Evolutionary conservation across 2,113 vertebrate genomes (phyloP).

Genomic region (Baryphthengus martii): DNA sequence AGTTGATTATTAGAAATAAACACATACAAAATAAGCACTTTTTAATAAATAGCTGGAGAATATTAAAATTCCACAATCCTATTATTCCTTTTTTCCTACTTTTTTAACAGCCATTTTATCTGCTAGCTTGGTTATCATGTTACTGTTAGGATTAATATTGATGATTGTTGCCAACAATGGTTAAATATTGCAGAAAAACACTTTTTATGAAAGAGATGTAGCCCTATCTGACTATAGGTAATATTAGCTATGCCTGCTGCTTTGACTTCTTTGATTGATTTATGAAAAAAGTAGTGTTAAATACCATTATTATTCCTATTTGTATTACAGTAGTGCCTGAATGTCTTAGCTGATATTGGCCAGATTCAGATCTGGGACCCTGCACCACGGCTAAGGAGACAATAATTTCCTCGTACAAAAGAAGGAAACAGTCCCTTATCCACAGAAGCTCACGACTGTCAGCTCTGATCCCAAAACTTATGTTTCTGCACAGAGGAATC

Average conservation of each 20-base stretch:
- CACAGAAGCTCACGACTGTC: neutral
- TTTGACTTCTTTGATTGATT: constrained; percentile 54
- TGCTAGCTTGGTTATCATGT: constrained; percentile 71
- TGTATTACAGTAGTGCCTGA: neutral
- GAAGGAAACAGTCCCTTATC: neutral
- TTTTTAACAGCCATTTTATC: constrained; percentile 79
- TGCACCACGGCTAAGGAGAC: neutral
- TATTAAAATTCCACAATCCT: constrained; percentile 69
- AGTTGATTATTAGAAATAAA: constrained; percentile 78
- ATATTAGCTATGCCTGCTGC: constrained; percentile 47
- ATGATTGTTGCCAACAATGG: constrained; percentile 69
- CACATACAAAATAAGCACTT: constrained; percentile 75
- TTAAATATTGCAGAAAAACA: constrained; percentile 65
- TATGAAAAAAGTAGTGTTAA: constrained; percentile 56
- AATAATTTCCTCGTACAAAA: neutral
- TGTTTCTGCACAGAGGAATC: neutral
- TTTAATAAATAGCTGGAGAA: constrained; percentile 73
- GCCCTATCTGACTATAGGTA: constrained; percentile 49
- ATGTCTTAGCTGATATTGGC: neutral
- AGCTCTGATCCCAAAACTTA: neutral
- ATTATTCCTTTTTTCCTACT: constrained; percentile 72
- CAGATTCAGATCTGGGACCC: neutral
- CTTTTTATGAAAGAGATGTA: constrained; percentile 58
- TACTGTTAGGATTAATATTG: constrained; percentile 74
- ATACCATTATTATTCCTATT: constrained; percentile 31